These are phyloP conservation scores for Oncorhynchus nerka DNA, from an alignment of 2,113 vertebrate species.

Conservation along the genomic window DNA sequence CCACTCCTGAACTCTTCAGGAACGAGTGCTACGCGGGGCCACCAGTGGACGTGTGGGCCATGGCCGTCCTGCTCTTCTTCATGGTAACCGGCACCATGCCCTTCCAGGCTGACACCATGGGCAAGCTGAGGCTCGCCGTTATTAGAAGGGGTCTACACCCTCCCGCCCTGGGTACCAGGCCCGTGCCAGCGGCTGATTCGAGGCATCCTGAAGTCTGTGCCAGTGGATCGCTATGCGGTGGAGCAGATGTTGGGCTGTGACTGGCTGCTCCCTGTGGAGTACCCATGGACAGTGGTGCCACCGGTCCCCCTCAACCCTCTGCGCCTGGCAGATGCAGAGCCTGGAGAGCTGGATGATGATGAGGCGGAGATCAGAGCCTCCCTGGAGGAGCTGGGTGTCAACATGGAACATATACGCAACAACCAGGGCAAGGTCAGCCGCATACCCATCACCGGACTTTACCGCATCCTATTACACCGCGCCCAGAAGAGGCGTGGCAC, in stretches of 20 bases:
- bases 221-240: slow-evolving; percentile 76
- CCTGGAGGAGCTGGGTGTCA: slow-evolving; percentile 84
- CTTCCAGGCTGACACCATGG: slow-evolving; percentile 90
- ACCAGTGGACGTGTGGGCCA: slow-evolving; percentile 90
- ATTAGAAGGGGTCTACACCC: slow-evolving; percentile 77
- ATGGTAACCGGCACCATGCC: slow-evolving; percentile 88
- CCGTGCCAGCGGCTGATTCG: slow-evolving; percentile 86
- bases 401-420: slow-evolving; percentile 78
- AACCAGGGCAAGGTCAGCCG: slow-evolving; percentile 73
- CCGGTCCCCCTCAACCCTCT: slow-evolving; percentile 70
- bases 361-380: slow-evolving; percentile 78
- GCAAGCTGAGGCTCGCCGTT: slow-evolving; percentile 85
- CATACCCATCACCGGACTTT: slow-evolving; percentile 84
- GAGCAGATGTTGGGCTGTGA: slow-evolving; percentile 87
- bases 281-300: slow-evolving; percentile 71
- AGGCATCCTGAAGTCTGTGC: slow-evolving; percentile 78
- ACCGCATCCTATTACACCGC: slow-evolving; percentile 85
- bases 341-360: slow-evolving; percentile 67
- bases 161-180: slow-evolving; percentile 81
- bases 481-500: slow-evolving; percentile 78
- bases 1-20: slow-evolving; percentile 89
- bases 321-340: slow-evolving; percentile 65
- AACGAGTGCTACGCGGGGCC: slow-evolving; percentile 85
- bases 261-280: slow-evolving; percentile 87
- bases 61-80: slow-evolving; percentile 92